Conservation (phyloP, 2,888 invertebrate genomes). For the Tenodera sinensis region DNA sequence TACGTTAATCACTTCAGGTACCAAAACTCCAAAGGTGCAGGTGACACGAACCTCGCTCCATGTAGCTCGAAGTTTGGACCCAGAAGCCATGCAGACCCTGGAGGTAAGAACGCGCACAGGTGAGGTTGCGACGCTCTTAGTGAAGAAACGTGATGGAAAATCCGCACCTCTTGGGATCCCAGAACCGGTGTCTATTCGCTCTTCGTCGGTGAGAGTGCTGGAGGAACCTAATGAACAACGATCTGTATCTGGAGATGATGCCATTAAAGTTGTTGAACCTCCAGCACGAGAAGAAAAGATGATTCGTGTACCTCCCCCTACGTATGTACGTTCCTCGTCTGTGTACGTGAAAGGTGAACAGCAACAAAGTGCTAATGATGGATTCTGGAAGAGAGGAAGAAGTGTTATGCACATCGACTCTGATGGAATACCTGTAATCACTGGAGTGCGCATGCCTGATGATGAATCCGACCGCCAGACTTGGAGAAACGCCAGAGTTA, state of each 20-base stretch:
- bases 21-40: constrained; percentile 27
- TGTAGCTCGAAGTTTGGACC: constrained; percentile 59
- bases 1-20: neutral
- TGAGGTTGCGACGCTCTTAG: constrained; percentile 70
- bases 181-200: constrained; percentile 17
- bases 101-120: constrained; percentile 74
- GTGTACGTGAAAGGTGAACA: constrained; percentile 52
- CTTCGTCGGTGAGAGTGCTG: constrained; percentile 42
- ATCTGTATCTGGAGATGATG: neutral
- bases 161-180: constrained; percentile 39
- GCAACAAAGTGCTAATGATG: constrained; percentile 39
- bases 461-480: constrained; percentile 77
- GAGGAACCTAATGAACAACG: neutral
- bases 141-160: constrained; percentile 65
- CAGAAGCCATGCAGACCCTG: constrained; percentile 71
- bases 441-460: constrained; percentile 79
- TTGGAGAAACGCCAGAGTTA: constrained; percentile 85
- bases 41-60: constrained; percentile 38
- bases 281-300: constrained; percentile 16
- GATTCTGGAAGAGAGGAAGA: constrained; percentile 60
- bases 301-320: constrained; percentile 59
- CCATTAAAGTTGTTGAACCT: neutral
- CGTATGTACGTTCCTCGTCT: constrained; percentile 63
- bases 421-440: constrained; percentile 76
- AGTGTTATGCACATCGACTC: constrained; percentile 62